phyloP scores from a whole-genome alignment of 2,113 vertebrate genomes.

The Brachypteracias leptosomus region DNA sequence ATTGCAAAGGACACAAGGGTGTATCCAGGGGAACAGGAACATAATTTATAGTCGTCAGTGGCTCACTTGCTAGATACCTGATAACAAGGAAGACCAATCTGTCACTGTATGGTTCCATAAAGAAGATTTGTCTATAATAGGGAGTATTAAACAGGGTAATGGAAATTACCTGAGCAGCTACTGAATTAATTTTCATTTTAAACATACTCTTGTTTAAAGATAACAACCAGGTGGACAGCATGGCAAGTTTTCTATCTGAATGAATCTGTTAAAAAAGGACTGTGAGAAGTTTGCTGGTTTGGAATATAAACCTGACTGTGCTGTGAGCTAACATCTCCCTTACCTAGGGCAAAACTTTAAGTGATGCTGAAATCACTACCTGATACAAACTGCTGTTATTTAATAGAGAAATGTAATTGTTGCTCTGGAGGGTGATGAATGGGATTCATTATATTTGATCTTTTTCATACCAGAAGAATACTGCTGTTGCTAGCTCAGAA shows the following conservation, averaged over 20 bases:
- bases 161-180: constrained; percentile 34
- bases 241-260: neutral
- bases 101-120: constrained; percentile 47
- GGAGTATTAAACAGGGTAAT: constrained; percentile 33
- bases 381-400: neutral
- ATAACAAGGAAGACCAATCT: constrained; percentile 49
- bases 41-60: neutral
- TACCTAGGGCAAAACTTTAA: neutral
- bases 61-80: constrained; percentile 39
- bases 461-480: neutral
- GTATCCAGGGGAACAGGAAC: constrained; percentile 17
- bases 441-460: constrained; percentile 14
- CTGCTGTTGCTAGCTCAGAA: neutral
- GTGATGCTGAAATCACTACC: constrained; percentile 2
- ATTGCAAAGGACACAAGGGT: constrained; percentile 1
- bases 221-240: neutral
- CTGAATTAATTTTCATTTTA: constrained; percentile 63
- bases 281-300: neutral
- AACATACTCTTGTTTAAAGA: constrained; percentile 26
- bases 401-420: neutral
- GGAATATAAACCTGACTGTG: neutral
- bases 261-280: constrained; percentile 7
- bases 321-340: neutral
- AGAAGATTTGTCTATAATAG: constrained; percentile 51
- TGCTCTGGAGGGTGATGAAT: constrained; percentile 14